Base-by-base conservation (phyloP, 2,888 invertebrate genomes). In the Drosophila borealis region DNA sequence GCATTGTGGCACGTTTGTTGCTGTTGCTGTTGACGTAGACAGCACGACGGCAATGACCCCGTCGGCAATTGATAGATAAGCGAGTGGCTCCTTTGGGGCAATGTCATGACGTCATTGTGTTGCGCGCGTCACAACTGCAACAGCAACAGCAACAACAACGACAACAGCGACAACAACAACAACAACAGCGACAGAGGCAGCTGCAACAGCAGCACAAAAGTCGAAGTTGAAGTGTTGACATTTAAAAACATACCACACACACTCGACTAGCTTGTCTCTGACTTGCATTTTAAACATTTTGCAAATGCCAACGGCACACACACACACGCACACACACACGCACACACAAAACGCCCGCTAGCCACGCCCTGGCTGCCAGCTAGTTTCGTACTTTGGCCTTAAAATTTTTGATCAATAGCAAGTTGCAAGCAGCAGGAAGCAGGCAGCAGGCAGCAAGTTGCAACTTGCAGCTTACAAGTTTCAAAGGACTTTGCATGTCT, bases 141-240 rank as follows among this genome's bases (percentile, higher is more conserved):
- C 42, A 54, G 33, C 55, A 60, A 19, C 48, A 46, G 19, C 41
- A 37, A 19, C 25, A 53, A 9, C 34, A 33, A 19, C n/a, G 13
- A 10, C 55, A 48, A 8, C 50, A 48, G 34, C 41, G 49, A 36
- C 54, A 56, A 17, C 42, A 46, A 21, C 41, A 48, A 13, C 25
- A 53, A 9, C 21, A 34, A 11, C 34, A 34, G 14, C 13, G 19
- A 13, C 57, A 53, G 36, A 36, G 21, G 19, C 36, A 21, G 45
- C 45, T 45, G 48, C 46, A 53, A 37, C 29, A 29, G 8, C 60
- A 67, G 63, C 68, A 84, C 76, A 83, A 86, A 76, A 88, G 70
- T 83, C 83, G 88, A 82, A 88, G 81, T 82, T 84, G 71, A 88
- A 88, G 83, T 82, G 88, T 83, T 84, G 83, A 84, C 83, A 84